Evolutionary conservation across 2,113 vertebrate species (phyloP).

Genomic region (Actenoides hombroni): DNA sequence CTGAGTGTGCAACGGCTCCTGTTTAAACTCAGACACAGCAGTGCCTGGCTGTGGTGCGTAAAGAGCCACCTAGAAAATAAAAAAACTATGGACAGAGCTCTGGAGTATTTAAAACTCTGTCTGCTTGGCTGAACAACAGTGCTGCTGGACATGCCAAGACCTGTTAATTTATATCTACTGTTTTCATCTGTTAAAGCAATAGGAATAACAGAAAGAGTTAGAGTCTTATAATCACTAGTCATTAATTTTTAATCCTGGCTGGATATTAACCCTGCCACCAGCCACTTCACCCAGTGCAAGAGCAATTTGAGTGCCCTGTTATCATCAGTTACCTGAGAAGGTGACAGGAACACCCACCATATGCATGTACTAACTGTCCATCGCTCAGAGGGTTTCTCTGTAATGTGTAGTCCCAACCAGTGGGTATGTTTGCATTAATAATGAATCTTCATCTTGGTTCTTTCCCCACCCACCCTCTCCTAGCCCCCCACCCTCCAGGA

Average conservation of each 20-base stretch:
- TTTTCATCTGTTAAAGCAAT: conserved; percentile 7
- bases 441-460: neutral
- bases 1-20: neutral
- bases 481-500: neutral
- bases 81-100: neutral
- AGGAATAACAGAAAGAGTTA: neutral
- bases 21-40: neutral
- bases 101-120: conserved; percentile 2
- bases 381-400: neutral
- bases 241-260: neutral
- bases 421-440: neutral
- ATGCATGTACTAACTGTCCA: neutral
- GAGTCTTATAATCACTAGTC: neutral
- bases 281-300: neutral
- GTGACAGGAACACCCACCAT: neutral
- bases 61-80: neutral
- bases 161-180: neutral
- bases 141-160: neutral
- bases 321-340: neutral
- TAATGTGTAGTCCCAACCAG: neutral
- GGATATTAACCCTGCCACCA: neutral
- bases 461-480: neutral
- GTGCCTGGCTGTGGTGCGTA: neutral
- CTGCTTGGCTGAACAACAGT: neutral
- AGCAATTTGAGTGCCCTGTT: neutral